A percentile compares a stretch with the other conserved stretches of the same genome.
Evolutionary conservation across 2,888 invertebrate species (phyloP).

Genomic region (Tetrapedia diversipes): DNA sequence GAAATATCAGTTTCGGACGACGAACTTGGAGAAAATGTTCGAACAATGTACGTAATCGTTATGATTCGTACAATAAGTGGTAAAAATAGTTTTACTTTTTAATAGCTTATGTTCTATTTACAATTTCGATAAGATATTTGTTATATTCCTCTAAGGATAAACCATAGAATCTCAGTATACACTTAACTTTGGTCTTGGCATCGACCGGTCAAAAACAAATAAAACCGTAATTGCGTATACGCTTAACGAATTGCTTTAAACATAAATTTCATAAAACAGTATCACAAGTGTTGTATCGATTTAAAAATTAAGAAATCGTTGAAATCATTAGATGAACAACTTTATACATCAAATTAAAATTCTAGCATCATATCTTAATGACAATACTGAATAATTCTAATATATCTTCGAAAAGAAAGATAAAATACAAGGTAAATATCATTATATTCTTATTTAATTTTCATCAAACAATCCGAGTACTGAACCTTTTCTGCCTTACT

Average conservation of each 20-base stretch:
- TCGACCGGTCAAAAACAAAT: conserved; percentile 3
- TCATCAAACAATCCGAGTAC: conserved; percentile 13
- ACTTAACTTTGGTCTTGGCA: neutral
- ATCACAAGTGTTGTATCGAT: conserved; percentile 47
- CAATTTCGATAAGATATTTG: conserved; percentile 38
- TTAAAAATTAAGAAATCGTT: conserved; percentile 16
- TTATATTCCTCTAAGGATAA: conserved; percentile 22
- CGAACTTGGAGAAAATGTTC: conserved; percentile 38
- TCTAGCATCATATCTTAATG: conserved; percentile 34
- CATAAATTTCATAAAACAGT: conserved; percentile 29
- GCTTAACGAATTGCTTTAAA: conserved; percentile 12
- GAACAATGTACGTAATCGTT: conserved; percentile 31
- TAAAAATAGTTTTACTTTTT: conserved; percentile 59
- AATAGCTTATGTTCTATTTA: conserved; percentile 51
- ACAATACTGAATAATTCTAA: conserved; percentile 35
- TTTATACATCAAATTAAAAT: conserved; percentile 14
- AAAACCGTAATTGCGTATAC: conserved; percentile 12
- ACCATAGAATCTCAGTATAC: conserved; percentile 6
- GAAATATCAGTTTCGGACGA: conserved; percentile 42
- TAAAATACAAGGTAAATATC: conserved; percentile 12
- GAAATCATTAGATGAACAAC: conserved; percentile 12
- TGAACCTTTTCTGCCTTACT: conserved; percentile 37
- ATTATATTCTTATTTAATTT: conserved; percentile 13
- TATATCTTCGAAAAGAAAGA: conserved; percentile 16
- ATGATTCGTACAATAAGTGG: conserved; percentile 45